Conservation (phyloP, 2,888 invertebrate genomes). For the Eurytoma adleriae region DNA sequence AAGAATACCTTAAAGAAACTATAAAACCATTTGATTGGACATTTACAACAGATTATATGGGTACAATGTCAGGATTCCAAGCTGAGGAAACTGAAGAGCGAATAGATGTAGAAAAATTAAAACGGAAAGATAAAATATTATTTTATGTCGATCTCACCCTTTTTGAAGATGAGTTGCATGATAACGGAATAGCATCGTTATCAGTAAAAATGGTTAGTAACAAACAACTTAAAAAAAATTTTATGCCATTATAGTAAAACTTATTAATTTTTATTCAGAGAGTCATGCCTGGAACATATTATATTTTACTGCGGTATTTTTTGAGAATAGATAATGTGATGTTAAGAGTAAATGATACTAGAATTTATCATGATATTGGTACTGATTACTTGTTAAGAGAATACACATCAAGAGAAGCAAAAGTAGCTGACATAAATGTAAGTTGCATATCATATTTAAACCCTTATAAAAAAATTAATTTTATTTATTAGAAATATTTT, state of each 20-base stretch:
- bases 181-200: slow-evolving; percentile 94
- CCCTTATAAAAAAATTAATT: slow-evolving; percentile 35
- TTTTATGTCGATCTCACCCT: slow-evolving; percentile 96
- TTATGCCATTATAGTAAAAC: slow-evolving; percentile 27
- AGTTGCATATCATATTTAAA: slow-evolving; percentile 62
- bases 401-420: slow-evolving; percentile 87
- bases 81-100: slow-evolving; percentile 83
- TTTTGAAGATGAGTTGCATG: slow-evolving; percentile 99
- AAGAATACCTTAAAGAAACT: slow-evolving; percentile 82
- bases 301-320: slow-evolving; percentile 92
- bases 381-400: slow-evolving; percentile 89
- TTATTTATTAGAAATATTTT: slow-evolving; percentile 9
- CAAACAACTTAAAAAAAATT: neutral
- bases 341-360: slow-evolving; percentile 91
- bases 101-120: slow-evolving; percentile 92
- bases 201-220: slow-evolving; percentile 93
- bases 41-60: slow-evolving; percentile 94
- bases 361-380: slow-evolving; percentile 88
- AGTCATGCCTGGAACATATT: slow-evolving; percentile 97
- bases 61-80: slow-evolving; percentile 82
- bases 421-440: slow-evolving; percentile 83
- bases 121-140: slow-evolving; percentile 91
- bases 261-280: slow-evolving; percentile 79
- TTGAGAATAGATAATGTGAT: slow-evolving; percentile 96
- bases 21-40: slow-evolving; percentile 98